Evolutionary conservation across 2,113 vertebrate genomes (phyloP).

Genomic region (Anthoscopus minutus): DNA sequence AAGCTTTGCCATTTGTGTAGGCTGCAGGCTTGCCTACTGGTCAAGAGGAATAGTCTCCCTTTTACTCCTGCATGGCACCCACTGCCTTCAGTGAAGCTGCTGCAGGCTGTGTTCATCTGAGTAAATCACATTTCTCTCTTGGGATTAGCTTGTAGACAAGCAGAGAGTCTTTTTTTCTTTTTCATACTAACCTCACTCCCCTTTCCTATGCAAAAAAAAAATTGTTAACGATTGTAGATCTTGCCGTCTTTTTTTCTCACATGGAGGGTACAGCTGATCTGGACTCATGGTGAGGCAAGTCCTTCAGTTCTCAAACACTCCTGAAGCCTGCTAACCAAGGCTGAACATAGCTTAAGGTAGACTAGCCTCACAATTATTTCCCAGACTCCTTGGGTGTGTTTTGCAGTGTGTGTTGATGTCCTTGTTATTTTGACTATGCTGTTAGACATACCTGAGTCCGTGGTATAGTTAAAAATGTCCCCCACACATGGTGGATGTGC

Average conservation of each 20-base stretch:
- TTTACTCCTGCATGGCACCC: not conserved
- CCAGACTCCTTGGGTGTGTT: not conserved
- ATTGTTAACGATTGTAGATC: not conserved
- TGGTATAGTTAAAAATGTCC: not conserved
- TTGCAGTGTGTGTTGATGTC: conserved; percentile 4
- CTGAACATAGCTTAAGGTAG: not conserved
- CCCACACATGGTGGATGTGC: not conserved
- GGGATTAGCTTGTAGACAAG: not conserved
- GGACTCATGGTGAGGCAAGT: not conserved
- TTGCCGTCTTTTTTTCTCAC: not conserved
- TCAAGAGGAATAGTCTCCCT: not conserved
- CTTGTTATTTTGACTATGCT: not conserved
- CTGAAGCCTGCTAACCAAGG: conserved; percentile 1
- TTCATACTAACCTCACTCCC: not conserved
- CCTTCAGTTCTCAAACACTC: not conserved
- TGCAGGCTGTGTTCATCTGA: not conserved
- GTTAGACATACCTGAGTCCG: not conserved
- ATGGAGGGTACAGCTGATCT: not conserved
- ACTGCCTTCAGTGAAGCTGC: not conserved
- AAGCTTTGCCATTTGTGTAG: not conserved
- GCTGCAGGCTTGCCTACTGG: not conserved
- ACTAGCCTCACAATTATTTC: not conserved
- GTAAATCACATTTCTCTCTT: not conserved
- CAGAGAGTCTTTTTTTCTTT: not conserved
- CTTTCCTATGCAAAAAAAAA: not conserved